Conservation (phyloP, 2,113 vertebrate species). For the Calidris pygmaea region DNA sequence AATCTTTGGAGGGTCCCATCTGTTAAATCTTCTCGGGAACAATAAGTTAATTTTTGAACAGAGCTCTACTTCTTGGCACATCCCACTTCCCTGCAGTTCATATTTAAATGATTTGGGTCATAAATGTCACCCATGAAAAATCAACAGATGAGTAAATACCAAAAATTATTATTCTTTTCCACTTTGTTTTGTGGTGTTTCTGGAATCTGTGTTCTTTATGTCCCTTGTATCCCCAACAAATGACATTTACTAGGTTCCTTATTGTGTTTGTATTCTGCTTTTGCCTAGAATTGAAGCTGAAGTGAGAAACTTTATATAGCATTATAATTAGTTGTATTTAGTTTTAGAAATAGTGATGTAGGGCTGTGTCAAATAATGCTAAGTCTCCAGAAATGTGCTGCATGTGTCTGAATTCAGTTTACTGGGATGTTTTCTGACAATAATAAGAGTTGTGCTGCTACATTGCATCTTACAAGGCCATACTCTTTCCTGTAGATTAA, state of each 20-base stretch:
- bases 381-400: not conserved
- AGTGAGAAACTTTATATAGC: not conserved
- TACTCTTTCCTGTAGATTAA: not conserved
- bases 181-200: not conserved
- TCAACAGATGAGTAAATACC: not conserved
- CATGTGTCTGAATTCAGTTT: not conserved
- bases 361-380: not conserved
- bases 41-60: not conserved
- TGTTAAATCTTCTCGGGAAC: not conserved
- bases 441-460: not conserved
- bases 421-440: not conserved
- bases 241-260: not conserved
- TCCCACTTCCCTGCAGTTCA: not conserved
- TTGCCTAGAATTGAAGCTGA: not conserved
- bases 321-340: not conserved
- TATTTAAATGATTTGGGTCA: not conserved
- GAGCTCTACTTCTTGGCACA: not conserved
- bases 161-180: not conserved
- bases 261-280: not conserved
- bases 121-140: not conserved
- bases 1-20: not conserved
- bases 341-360: not conserved
- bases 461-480: not conserved
- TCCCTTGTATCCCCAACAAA: not conserved
- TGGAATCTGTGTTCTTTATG: not conserved